phyloP scores from a whole-genome alignment of 2,888 invertebrate species.

The Orthonevra nobilis region DNA sequence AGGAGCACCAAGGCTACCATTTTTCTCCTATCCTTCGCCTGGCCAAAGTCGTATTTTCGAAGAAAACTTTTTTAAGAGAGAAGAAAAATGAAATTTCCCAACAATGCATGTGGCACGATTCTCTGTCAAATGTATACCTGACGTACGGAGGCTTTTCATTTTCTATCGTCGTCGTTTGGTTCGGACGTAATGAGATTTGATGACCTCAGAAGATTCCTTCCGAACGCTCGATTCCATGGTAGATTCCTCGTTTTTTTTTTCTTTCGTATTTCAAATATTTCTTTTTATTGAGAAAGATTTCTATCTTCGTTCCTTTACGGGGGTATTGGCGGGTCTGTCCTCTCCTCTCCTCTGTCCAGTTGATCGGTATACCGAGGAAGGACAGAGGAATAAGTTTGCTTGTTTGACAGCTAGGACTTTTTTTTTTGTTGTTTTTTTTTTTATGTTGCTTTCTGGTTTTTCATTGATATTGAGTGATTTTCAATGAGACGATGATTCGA shows the following conservation, averaged over 20 bases:
- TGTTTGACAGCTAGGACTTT: slow-evolving; percentile 49
- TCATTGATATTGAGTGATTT: slow-evolving; percentile 69
- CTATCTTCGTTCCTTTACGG: slow-evolving; percentile 54
- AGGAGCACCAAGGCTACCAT: slow-evolving; percentile 33
- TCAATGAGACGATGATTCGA: slow-evolving; percentile 53
- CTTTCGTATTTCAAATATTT: slow-evolving; percentile 29
- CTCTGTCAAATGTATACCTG: slow-evolving; percentile 23
- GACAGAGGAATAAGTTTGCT: slow-evolving; percentile 28
- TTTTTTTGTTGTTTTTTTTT: slow-evolving; percentile 30
- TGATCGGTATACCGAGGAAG: slow-evolving; percentile 26
- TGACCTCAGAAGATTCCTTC: slow-evolving; percentile 70
- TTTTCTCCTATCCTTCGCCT: slow-evolving; percentile 2
- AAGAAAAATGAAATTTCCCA: slow-evolving; percentile 43
- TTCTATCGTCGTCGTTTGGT: slow-evolving; percentile 65
- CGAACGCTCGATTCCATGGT: slow-evolving; percentile 63
- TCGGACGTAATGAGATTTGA: slow-evolving; percentile 70
- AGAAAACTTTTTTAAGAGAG: slow-evolving; percentile 17
- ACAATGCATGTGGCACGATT: slow-evolving; percentile 31
- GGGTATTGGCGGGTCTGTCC: slow-evolving; percentile 15
- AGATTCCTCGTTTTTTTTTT: slow-evolving; percentile 40
- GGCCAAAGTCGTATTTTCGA: slow-evolving; percentile 14
- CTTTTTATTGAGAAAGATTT: slow-evolving; percentile 54
- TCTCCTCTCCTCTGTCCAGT: slow-evolving; percentile 21
- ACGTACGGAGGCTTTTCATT: slow-evolving; percentile 64
- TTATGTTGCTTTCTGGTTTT: slow-evolving; percentile 12